These are phyloP conservation scores for Tetragonula carbonaria DNA, from an alignment of 2,888 invertebrate genomes.

Conservation along the genomic window DNA sequence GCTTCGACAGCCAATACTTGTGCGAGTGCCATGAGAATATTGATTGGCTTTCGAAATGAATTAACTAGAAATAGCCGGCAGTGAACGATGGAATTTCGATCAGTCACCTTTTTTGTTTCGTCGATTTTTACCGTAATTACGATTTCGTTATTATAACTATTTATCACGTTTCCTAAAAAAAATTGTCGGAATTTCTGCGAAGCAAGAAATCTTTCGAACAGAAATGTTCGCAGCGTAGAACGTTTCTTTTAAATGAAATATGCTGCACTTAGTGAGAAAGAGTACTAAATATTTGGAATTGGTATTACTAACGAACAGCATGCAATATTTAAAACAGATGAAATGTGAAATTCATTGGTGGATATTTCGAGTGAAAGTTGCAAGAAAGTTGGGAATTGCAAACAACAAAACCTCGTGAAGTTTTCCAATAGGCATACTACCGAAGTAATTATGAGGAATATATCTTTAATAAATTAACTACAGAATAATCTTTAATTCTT, in stretches of 20 bases:
- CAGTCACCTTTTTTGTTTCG: conserved; percentile 24
- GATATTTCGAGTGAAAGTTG: not conserved
- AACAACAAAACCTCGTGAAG: not conserved
- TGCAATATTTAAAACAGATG: not conserved
- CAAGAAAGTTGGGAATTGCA: not conserved
- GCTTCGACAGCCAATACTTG: conserved; percentile 24
- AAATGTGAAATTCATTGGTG: not conserved
- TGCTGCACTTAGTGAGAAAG: not conserved
- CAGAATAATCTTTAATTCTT: not conserved
- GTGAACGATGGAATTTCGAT: conserved; percentile 19
- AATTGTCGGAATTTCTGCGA: not conserved
- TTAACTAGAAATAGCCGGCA: conserved; percentile 39
- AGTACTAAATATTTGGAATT: not conserved
- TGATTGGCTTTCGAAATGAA: conserved; percentile 55
- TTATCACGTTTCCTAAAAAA: conserved; percentile 10
- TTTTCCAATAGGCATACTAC: not conserved
- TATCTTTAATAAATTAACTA: not conserved
- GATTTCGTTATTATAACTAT: conserved; percentile 21
- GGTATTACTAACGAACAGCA: not conserved
- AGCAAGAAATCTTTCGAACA: not conserved
- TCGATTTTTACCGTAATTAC: conserved; percentile 10
- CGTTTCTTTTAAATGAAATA: not conserved
- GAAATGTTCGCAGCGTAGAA: not conserved
- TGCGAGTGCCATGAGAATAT: conserved; percentile 42
- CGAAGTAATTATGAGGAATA: not conserved